A percentile compares a stretch with the other conserved stretches of the same genome.
Evolutionary conservation across 2,888 invertebrate species (phyloP).

Genomic region (Mythimna pallens): DNA sequence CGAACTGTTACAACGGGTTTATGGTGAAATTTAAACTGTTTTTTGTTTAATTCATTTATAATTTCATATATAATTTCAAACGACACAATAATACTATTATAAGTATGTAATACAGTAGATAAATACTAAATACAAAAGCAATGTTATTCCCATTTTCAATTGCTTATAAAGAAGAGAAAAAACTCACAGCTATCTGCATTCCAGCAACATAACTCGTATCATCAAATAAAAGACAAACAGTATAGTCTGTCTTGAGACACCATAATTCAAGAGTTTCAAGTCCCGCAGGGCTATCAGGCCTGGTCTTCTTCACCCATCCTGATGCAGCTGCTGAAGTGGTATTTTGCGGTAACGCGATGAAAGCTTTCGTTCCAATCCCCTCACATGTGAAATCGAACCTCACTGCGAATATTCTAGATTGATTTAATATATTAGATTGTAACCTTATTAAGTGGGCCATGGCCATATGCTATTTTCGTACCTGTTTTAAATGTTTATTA

Average conservation of each 20-base stretch:
- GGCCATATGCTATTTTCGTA: no score
- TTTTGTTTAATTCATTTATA: no score
- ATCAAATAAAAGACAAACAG: slow-evolving; percentile 19
- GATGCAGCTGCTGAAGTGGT: not conserved
- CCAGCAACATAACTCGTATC: slow-evolving; percentile 34
- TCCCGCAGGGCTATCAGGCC: not conserved
- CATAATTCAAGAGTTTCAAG: not conserved
- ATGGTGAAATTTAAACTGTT: not conserved
- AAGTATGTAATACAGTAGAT: no score
- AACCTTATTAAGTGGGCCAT: no score
- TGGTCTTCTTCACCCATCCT: slow-evolving; percentile 11
- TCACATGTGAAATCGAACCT: slow-evolving; percentile 15
- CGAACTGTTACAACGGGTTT: slow-evolving; percentile 4
- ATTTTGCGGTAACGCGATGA: slow-evolving; percentile 23
- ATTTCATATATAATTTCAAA: no score
- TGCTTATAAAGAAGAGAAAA: not conserved
- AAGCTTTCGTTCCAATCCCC: slow-evolving; percentile 8
- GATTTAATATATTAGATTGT: not conserved
- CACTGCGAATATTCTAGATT: slow-evolving; percentile 6
- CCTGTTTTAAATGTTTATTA: no score
- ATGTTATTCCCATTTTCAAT: no score
- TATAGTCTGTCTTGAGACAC: slow-evolving; percentile 7
- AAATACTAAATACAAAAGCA: no score
- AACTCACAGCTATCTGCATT: slow-evolving; percentile 40
- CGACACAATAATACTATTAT: no score